Conservation (phyloP, 2,113 vertebrate genomes). For the Grus americana region DNA sequence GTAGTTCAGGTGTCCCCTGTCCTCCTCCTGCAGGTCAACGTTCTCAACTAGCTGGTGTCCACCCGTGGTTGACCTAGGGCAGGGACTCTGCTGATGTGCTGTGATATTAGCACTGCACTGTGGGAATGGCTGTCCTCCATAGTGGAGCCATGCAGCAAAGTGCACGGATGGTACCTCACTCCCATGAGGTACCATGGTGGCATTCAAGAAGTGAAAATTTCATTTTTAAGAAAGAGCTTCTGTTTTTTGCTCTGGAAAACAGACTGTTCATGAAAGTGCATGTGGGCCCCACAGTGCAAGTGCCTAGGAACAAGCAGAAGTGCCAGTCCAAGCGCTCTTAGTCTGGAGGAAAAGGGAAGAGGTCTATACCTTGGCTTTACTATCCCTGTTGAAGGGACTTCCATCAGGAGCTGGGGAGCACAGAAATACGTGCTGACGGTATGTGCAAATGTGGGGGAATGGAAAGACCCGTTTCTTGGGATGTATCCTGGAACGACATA, state of each 20-base stretch:
- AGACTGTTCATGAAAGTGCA: too few species aligned
- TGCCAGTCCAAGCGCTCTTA: background rate
- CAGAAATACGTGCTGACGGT: background rate
- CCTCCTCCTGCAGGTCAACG: background rate
- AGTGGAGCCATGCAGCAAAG: background rate
- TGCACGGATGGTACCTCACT: background rate
- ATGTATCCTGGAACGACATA: background rate
- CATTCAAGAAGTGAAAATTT: background rate
- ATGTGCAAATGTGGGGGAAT: too few species aligned
- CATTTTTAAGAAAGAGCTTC: background rate
- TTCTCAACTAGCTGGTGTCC: background rate
- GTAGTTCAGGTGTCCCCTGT: rapidly evolving
- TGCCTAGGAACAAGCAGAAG: background rate
- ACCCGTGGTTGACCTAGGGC: background rate
- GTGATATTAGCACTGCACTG: too few species aligned
- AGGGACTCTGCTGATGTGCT: background rate
- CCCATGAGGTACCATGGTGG: background rate
- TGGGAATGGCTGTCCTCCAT: background rate
- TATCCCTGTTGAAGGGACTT: background rate
- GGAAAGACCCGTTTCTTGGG: background rate
- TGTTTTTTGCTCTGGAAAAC: background rate
- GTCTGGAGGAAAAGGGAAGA: background rate
- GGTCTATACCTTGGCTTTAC: background rate
- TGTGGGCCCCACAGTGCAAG: background rate
- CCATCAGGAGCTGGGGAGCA: background rate